These are phyloP conservation scores for Volucella bombylans DNA, from an alignment of 2,888 invertebrate genomes.

Conservation along the genomic window DNA sequence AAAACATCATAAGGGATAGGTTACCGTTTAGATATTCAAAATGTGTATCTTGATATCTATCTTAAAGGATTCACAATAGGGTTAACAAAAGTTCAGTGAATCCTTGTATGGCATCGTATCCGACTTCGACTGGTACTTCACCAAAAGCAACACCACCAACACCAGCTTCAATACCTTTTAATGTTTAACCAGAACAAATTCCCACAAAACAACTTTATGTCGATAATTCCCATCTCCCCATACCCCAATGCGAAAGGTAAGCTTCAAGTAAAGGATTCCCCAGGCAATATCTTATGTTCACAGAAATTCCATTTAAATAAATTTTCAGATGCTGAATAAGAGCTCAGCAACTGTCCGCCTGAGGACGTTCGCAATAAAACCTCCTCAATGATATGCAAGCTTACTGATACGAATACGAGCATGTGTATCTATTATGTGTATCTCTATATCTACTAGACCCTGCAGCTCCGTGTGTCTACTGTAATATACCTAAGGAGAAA, in stretches of 20 bases:
- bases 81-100: conserved; percentile 34
- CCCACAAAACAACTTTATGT: conserved; percentile 28
- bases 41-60: conserved; percentile 28
- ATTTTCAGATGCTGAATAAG: conserved; percentile 24
- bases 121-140: too few species aligned
- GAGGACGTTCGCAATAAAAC: conserved; percentile 56
- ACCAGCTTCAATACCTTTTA: conserved; percentile 18
- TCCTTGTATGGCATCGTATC: background rate
- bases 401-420: background rate
- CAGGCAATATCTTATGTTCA: conserved; percentile 47
- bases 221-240: conserved; percentile 25
- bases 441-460: too few species aligned
- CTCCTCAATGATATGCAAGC: conserved; percentile 18
- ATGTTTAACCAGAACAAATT: conserved; percentile 31
- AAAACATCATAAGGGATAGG: too few species aligned
- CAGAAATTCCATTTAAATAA: conserved; percentile 54
- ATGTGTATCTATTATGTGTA: background rate
- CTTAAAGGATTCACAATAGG: conserved; percentile 39
- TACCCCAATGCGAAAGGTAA: too few species aligned
- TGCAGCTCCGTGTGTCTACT: too few species aligned
- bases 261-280: background rate
- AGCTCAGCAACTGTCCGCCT: conserved; percentile 57
- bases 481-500: too few species aligned
- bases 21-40: conserved; percentile 24
- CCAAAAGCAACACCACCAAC: background rate